Percentiles rank a stretch among this genome's conserved stretches.
Conservation (phyloP, 2,888 invertebrate species). For the Flabesymbios commensalis region DNA sequence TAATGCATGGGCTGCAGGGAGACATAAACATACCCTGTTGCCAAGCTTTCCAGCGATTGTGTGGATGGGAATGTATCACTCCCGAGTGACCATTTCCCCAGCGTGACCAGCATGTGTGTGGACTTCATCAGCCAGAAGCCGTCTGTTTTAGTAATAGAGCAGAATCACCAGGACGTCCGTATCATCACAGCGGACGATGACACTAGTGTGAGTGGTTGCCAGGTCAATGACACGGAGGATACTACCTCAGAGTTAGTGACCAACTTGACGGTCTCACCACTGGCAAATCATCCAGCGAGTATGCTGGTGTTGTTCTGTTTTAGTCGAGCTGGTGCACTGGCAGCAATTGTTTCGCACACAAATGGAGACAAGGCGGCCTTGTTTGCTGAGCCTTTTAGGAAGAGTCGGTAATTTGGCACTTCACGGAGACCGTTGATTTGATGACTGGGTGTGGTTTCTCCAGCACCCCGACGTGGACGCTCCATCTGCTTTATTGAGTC, state of each 20-base stretch:
- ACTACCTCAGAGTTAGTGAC: not conserved
- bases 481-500: conserved; percentile 14
- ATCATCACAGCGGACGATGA: conserved; percentile 1
- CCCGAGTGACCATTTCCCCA: not conserved
- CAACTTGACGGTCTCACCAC: not conserved
- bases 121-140: not conserved
- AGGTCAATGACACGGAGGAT: not conserved
- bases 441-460: conserved; percentile 12
- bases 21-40: not conserved
- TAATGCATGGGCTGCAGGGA: too few relatives aligned
- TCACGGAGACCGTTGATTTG: not conserved
- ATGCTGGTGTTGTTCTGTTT: not conserved
- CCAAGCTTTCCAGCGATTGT: not conserved
- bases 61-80: not conserved
- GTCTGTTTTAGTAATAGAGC: not conserved
- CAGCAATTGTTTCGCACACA: not conserved
- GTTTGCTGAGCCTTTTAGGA: conserved; percentile 9
- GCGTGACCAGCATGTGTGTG: not conserved
- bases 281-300: not conserved
- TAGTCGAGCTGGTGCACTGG: not conserved
- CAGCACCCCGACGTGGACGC: conserved; percentile 4
- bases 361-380: conserved; percentile 13
- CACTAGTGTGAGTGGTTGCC: not conserved
- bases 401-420: conserved; percentile 20
- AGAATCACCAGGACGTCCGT: conserved; percentile 4